Conservation (phyloP, 2,113 vertebrate genomes). For the Misgurnus mizolepis region DNA sequence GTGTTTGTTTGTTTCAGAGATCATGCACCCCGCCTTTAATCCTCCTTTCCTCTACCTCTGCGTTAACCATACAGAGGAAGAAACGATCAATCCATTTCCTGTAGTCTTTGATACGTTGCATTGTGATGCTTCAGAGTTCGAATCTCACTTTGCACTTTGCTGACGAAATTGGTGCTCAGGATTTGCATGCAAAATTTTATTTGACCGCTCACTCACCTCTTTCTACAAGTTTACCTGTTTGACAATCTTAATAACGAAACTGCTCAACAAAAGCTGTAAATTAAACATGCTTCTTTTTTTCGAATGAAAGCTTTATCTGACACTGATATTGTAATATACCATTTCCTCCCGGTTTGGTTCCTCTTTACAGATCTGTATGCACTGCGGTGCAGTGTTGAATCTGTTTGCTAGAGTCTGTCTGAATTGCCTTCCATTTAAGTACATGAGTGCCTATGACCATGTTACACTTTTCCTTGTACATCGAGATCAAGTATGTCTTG, state of each 20-base stretch:
- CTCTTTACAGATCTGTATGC: not conserved
- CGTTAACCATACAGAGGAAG: conserved; percentile 30
- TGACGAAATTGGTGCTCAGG: conserved; percentile 68
- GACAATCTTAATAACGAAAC: conserved; percentile 38
- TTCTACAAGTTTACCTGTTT: conserved; percentile 13
- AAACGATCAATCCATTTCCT: conserved; percentile 1
- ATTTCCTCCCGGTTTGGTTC: not conserved
- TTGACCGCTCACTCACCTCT: conserved; percentile 28
- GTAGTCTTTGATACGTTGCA: not conserved
- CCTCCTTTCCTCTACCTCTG: conserved; percentile 49
- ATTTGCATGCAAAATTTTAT: conserved; percentile 53
- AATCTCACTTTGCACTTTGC: conserved; percentile 59
- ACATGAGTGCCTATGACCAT: conserved; percentile 47
- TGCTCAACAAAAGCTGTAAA: not conserved
- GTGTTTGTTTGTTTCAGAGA: no score
- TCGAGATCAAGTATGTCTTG: not conserved
- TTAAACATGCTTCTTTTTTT: conserved; percentile 4
- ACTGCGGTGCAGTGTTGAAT: not conserved
- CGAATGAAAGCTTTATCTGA: conserved; percentile 32
- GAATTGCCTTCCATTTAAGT: conserved; percentile 28
- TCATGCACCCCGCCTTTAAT: conserved; percentile 32
- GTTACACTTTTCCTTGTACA: conserved; percentile 12
- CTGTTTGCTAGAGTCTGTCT: conserved; percentile 23
- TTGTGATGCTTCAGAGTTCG: conserved; percentile 36
- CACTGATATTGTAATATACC: conserved; percentile 8